Evolutionary conservation across 2,113 vertebrate species (phyloP), one percentile per base, ranked within the genome.

Genomic region (Phalacrocorax carbo): DNA sequence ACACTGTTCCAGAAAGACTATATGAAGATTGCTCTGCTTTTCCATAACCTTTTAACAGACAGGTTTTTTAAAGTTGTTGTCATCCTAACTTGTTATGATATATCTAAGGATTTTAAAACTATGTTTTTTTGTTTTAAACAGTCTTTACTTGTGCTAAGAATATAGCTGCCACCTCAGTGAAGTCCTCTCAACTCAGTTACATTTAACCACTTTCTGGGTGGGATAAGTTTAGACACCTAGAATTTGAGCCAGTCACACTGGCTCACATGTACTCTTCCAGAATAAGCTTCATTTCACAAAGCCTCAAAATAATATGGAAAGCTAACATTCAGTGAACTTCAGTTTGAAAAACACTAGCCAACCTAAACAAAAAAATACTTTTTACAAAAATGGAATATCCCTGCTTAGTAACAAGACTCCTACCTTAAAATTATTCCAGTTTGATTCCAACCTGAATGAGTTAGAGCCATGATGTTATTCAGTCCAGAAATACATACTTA

Each of bases 391-490:
- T 65, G 22, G 27, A 66, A 58, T 46, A 68, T n/a, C 32, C 3
- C 27, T 34, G 58, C 17, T 22, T 52, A 81, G 51, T 65, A 60
- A 9, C 15, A 81, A 64, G 73, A 42, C 11, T 80, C 46, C 4
- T 62, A 69, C 36, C 78, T 42, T 17, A 77, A 79, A 64, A 85
- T 71, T 75, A 64, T 52, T 94, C 76, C 52, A 22, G 22, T 34
- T 46, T 54, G 4, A 25, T 36, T 49, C 44, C 55, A 91, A 78
- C 49, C 61, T 23, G 42, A 62, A 69, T 70, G 72, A 86, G 26
- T 91, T 94, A 95, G 85, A 83, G 84, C 68, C 6, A 25, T 40
- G 49, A 82, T 52, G 65, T 81, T 82, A 77, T 90, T 87, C 62
- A 75, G 75, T 86, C 82, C 29, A 62, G 57, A 52, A 70, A 32